A percentile compares a stretch with the other conserved stretches of the same genome.
Evolutionary conservation across 2,113 vertebrate species (phyloP).

Genomic region (Apus apus): DNA sequence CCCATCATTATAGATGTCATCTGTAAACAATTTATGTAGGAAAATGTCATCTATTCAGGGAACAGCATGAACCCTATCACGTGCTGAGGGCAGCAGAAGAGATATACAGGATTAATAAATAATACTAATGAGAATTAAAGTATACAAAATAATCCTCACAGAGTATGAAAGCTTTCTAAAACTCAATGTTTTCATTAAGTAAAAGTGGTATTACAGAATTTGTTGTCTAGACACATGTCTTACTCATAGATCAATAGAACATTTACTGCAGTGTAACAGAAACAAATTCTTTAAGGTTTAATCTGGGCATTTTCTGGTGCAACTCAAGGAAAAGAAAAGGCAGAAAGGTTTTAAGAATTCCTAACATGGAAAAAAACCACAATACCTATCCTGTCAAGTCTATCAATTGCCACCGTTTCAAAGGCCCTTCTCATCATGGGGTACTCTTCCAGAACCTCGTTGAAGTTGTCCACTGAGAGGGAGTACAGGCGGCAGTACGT

Average conservation of each 20-base stretch:
- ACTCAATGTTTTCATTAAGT: not conserved
- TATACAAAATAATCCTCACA: not conserved
- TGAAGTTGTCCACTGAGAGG: conserved; percentile 97
- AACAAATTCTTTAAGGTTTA: not conserved
- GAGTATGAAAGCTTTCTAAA: not conserved
- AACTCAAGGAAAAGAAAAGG: not conserved
- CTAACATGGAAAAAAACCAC: not conserved
- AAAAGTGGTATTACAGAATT: not conserved
- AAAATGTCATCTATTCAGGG: not conserved
- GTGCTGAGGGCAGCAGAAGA: not conserved
- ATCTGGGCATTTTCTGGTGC: not conserved
- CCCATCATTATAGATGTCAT: not conserved
- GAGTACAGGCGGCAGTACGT: conserved; percentile 98
- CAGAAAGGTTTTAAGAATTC: not conserved
- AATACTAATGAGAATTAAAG: conserved; percentile 2
- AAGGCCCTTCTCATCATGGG: conserved; percentile 99
- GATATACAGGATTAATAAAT: not conserved
- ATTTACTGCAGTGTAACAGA: not conserved
- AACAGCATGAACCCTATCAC: not conserved
- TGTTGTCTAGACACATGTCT: not conserved
- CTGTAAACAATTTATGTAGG: not conserved
- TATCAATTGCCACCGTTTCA: conserved; percentile 97
- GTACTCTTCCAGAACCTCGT: conserved; percentile 97
- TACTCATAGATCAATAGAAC: conserved; percentile 28
- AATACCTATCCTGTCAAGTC: conserved; percentile 87